Evolutionary conservation across 2,113 vertebrate species (phyloP), one percentile per base, ranked within the genome.

Genomic region (Lampris incognitus): DNA sequence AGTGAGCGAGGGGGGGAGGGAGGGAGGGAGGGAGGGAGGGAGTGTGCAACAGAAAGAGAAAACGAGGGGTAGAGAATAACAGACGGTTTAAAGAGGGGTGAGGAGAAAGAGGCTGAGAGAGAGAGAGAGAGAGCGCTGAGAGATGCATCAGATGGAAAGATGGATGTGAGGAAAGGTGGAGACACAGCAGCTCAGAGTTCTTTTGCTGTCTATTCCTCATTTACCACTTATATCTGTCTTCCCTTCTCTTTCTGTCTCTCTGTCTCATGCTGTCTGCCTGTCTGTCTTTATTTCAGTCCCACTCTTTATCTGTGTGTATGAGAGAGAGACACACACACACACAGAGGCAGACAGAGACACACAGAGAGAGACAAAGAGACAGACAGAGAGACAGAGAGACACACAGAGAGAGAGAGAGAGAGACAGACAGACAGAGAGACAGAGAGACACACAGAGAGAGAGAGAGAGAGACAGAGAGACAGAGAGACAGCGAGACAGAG

Each of bases 1-100:
- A 89, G 87, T 86, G 88, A 89, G 89, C 60, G 73, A 71, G 76
- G 40, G 79, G n/a, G 51, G 37, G 58, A 72, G 72, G 66, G 66
- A 11, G 61, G 42, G 55, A 36, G 54, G 10, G 39, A 58, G 52
- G 4, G 57, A 46, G 39, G 54, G 41, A 37, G 62, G 6, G 3
- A 58, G 44, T 6, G 36, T 64, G 40, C 39, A 51, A 60, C 46
- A 79, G 74, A 77, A 69, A 85, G 66, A 76, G 67, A 48, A 65
- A 82, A 41, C 62, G 56, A 69, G 70, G 11, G 65, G 67, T 73
- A 73, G 79, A 83, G 68, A 69, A 79, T 78, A 87, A 62, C 67
- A 56, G 64, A 72, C 80, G 79, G 87, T 78, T 86, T 52, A 63
- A 64, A 57, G 68, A 64, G 41, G 24, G 24, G 24, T 24, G 24